Evolutionary conservation across 2,888 invertebrate species (phyloP).

Genomic region (Pterostichus niger): DNA sequence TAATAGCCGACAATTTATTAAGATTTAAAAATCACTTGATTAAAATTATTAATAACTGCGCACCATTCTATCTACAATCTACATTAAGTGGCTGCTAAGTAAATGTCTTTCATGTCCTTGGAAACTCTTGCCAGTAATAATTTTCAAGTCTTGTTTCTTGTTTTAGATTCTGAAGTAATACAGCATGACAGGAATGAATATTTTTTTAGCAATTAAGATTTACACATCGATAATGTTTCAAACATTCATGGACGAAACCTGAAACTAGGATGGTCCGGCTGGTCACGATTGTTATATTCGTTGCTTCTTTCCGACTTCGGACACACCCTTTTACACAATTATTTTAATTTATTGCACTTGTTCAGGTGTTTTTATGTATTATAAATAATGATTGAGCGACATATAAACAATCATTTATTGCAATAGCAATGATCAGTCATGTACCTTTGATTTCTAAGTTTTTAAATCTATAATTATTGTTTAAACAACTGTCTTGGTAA

Average conservation of each 20-base stretch:
- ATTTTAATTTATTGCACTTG: constrained; percentile 50
- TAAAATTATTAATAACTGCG: constrained; percentile 49
- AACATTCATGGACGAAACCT: constrained; percentile 9
- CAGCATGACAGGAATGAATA: constrained; percentile 30
- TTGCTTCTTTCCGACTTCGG: constrained; percentile 1
- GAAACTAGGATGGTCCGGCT: neutral
- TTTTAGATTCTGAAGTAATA: constrained; percentile 22
- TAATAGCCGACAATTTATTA: constrained; percentile 46
- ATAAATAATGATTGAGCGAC: too few relatives aligned
- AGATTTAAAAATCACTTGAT: constrained; percentile 49
- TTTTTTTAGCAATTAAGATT: constrained; percentile 54
- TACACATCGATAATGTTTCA: constrained; percentile 43
- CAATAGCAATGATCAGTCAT: too few relatives aligned
- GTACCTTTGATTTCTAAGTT: too few relatives aligned
- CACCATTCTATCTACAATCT: constrained; percentile 34
- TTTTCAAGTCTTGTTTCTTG: constrained; percentile 42
- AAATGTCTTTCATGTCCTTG: constrained; percentile 49
- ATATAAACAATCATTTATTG: too few relatives aligned
- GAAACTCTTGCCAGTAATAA: constrained; percentile 18
- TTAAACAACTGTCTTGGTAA: too few relatives aligned
- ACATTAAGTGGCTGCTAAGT: constrained; percentile 20
- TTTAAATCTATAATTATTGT: too few relatives aligned
- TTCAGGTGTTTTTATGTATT: neutral
- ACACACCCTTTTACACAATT: constrained; percentile 40
- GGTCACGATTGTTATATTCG: constrained; percentile 28